Conservation (phyloP, 2,113 vertebrate genomes). For the Stigmatopora nigra region DNA sequence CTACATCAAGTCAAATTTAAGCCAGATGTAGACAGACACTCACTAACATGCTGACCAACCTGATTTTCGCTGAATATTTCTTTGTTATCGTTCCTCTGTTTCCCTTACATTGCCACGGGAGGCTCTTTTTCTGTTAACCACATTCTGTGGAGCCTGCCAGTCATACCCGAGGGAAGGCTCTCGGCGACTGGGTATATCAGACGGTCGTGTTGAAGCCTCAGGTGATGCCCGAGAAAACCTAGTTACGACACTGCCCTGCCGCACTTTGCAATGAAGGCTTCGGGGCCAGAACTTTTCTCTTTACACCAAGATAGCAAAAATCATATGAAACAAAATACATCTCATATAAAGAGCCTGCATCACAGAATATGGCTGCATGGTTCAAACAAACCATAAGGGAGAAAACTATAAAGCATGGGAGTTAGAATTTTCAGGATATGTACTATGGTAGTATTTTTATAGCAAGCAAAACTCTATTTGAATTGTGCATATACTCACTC, state of each 20-base stretch:
- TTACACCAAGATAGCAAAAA: conserved; percentile 18
- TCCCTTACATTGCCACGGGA: not conserved
- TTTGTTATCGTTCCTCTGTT: not conserved
- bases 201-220: conserved; percentile 25
- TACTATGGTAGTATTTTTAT: not conserved
- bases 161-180: conserved; percentile 26
- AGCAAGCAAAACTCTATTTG: not conserved
- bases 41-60: not conserved
- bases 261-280: conserved; percentile 39
- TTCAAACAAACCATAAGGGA: too few species aligned
- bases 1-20: not conserved
- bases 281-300: conserved; percentile 22
- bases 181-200: conserved; percentile 33
- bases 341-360: not conserved
- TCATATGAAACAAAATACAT: not conserved
- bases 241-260: conserved; percentile 26
- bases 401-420: too few species aligned
- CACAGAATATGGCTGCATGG: too few species aligned
- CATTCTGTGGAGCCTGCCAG: conserved; percentile 37
- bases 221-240: not conserved
- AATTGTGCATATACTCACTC: not conserved
- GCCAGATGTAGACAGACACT: not conserved
- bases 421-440: not conserved
- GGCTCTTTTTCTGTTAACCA: conserved; percentile 1
- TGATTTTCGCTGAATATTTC: not conserved